Base-by-base conservation (phyloP, 2,113 vertebrate genomes). In the Eublepharis macularius region DNA sequence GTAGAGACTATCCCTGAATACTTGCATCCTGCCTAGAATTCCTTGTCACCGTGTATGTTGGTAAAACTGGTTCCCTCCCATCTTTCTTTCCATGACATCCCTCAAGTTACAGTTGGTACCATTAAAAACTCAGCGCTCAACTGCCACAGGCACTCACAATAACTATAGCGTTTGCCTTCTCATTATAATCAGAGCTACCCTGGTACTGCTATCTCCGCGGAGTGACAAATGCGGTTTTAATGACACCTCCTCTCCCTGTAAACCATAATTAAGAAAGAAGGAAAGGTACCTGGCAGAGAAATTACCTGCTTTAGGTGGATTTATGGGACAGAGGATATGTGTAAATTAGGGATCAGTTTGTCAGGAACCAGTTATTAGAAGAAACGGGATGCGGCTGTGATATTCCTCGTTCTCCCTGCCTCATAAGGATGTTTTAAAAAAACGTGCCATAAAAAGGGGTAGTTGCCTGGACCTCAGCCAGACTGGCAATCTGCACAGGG, bases 161-260 rank as follows among this genome's bases (percentile, higher is more conserved):
- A 65, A 86, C 69, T 57, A 45, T 74, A 80, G 76, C 16, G n/a
- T 26, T 39, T 85, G 76, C 54, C 41, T 72, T 47, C 77, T 74
- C 77, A 80, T 86, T 74, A 86, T 32, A 73, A 73, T 74, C 77
- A 65, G 84, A 73, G 84, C 41, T 65, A 86, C 51, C 54, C 84
- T 65, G 77, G 76, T 74, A 80, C 68, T 60, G 51, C 43, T 80
- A 72, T 80, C 77, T 74, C 84, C 47, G 69, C 43, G 3, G 84
- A 86, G 84, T 86, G 77, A 86, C 84, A 80, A 86, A 86, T 86
- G 84, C 41, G 36, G 68, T 86, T 86, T 86, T 86, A 86, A 86
- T 80, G 77, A 86, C 77, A 86, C 41, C 39, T 80, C 73, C 84
- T 74, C 84, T 86, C 68, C 43, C 77, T 49, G 54, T 86, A 80